Base-by-base conservation (phyloP, 2,797 vertebrate species). In the Acanthornis magna region DNA sequence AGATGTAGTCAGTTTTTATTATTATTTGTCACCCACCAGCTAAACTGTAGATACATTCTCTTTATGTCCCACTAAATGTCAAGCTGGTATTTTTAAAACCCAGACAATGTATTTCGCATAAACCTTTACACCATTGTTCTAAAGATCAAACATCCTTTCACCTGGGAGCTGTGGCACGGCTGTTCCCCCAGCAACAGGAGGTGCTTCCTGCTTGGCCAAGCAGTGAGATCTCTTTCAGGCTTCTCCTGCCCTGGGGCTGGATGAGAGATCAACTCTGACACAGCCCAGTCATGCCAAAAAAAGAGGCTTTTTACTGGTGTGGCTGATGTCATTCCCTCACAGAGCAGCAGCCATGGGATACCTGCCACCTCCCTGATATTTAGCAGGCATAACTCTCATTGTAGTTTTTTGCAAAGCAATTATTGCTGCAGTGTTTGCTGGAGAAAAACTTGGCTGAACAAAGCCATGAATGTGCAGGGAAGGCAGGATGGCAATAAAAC, bases 131-230 rank as follows among this genome's bases (percentile, higher is more conserved):
- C 94, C 77, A 45, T 95, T 97, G 72, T 96, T 97, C 96, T 93
- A 94, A 95, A 97, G 96, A 97, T 96, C 93, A 97, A 97, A 91
- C 91, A 95, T 94, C 88, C 75, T 95, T 97, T 97, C 95, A 96
- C 96, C 94, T 96, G 95, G 91, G 89, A 96, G 82, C 91, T 51
- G 45, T 19, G 29, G 92, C 94, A 75, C 10, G 40, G 83, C 94
- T 85, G 98, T 98, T 98, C 98, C 98, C 98, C 87, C 98, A 98
- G 98, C 97, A 99, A 98, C 97, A 3, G 61, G 47, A 91, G 23
- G 50, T 94, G 96, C 80, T 96, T 97, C 95, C 93, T 96, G 95
- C 93, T 95, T 60, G 54, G 96, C 93, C 71, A 32, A 95, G 95
- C 93, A 95, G 60, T 1, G 4, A 92, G 89, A 96, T 93, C 88